Base-by-base conservation (phyloP, 1,140 invertebrate species). In the Coenobita brevimanus region DNA sequence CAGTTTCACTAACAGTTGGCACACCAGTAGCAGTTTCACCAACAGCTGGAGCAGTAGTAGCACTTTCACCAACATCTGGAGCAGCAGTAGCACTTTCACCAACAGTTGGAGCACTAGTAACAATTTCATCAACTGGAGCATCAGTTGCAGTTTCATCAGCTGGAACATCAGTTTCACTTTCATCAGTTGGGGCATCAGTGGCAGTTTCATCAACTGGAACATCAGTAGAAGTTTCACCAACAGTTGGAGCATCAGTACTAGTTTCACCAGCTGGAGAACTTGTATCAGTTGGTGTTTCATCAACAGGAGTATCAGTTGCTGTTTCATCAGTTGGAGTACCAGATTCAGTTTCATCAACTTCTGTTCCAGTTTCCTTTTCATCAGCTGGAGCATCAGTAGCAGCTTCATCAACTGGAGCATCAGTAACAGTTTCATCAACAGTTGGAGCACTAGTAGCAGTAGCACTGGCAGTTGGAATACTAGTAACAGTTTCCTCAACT, bases 151-250 rank as follows among this genome's bases (percentile, higher is more conserved):
- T n/a, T 60, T 38, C 15, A 38, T 27, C 80, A 41, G 79, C 38
- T 64, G 79, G 79, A 33, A 21, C 21, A 38, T 82, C 8, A 82
- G 79, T 82, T 62, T 60, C 36, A 8, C 30, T 46, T n/a, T 24
- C 24, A 50, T 10, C 46, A 50, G 43, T 50, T 57, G 76, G 46
- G 33, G 43, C 17, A 3, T 79, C 76, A 60, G 60, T 36, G 30
- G 27, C 27, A 30, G 21, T 27, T 8, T 60, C 36, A 50, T 50
- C 75, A 3, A 24, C 24, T 21, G 75, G 38, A 79, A 54, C 24
- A 62, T 62, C 79, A 81, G 79, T 62, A 4, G 38, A 10, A 36
- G 33, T 21, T n/a, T 27, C 76, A 54, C 8, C 24, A 50, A 15
- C 46, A 50, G 43, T 50, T 57, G 76, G 46, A 54, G 43, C 17